A percentile compares a stretch with the other conserved stretches of the same genome.
Conservation (phyloP, 2,797 vertebrate genomes). For the Paratrypauchen microcephalus region DNA sequence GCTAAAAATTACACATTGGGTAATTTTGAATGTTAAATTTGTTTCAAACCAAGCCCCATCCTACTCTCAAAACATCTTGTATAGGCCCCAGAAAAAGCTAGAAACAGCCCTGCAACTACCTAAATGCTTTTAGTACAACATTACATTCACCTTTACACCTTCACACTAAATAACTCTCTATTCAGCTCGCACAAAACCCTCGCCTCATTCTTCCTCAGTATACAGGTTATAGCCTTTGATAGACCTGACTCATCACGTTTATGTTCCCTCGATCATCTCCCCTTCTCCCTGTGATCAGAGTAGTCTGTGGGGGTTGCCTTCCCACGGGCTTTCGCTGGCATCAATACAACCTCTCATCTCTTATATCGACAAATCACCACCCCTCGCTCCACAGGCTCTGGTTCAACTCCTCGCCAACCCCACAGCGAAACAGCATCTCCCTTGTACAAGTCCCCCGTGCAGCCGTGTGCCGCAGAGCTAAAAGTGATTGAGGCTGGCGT, state of each 20-base stretch:
- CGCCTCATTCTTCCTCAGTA: neutral
- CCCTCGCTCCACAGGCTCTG: conserved; percentile 29
- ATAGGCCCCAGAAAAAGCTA: no score
- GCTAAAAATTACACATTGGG: no score
- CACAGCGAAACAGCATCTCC: conserved; percentile 37
- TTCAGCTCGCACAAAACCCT: neutral
- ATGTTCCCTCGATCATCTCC: conserved; percentile 18
- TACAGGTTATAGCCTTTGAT: conserved; percentile 15
- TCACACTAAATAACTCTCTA: neutral
- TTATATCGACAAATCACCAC: conserved; percentile 60
- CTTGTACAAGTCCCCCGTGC: conserved; percentile 44
- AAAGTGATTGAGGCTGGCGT: conserved; percentile 49
- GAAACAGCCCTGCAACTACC: neutral
- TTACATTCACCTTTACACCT: neutral
- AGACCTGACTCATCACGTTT: conserved; percentile 14
- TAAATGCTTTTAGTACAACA: neutral
- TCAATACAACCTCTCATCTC: conserved; percentile 52
- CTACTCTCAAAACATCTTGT: no score
- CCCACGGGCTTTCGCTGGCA: conserved; percentile 32
- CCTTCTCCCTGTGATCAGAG: conserved; percentile 17
- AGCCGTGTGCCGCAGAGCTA: conserved; percentile 46
- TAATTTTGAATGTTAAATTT: no score
- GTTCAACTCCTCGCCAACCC: conserved; percentile 38
- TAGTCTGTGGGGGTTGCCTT: conserved; percentile 16
- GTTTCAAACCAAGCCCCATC: no score